Conservation (phyloP, 2,113 vertebrate species). For the Antennarius striatus region DNA sequence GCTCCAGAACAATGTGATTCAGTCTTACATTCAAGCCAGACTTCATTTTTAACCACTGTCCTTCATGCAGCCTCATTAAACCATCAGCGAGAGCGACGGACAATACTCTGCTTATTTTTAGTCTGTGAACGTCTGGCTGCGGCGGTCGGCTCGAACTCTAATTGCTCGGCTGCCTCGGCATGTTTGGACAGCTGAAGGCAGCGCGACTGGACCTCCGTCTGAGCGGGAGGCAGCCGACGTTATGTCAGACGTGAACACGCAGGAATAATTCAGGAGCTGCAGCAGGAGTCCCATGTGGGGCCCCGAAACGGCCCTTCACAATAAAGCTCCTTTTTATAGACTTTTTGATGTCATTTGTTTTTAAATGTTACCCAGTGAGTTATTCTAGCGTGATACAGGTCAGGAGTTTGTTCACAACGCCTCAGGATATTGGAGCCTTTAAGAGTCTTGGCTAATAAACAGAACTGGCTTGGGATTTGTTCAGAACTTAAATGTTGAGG, state of each 20-base stretch:
- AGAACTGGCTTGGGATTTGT: no score
- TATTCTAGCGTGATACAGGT: no score
- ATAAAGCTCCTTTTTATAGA: no score
- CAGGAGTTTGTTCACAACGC: no score
- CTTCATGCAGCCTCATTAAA: constrained; percentile 12
- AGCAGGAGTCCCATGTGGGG: not conserved
- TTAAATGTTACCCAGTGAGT: no score
- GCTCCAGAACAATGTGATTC: no score
- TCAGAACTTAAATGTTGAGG: no score
- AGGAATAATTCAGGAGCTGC: not conserved
- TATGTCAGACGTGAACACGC: not conserved
- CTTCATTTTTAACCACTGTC: not conserved
- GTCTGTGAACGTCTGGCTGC: not conserved
- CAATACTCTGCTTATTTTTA: constrained; percentile 9
- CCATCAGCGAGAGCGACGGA: constrained; percentile 1
- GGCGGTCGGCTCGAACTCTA: not conserved
- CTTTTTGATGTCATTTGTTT: no score
- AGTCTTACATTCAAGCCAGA: not conserved
- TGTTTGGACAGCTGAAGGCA: constrained; percentile 27
- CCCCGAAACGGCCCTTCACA: not conserved
- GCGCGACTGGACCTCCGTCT: not conserved
- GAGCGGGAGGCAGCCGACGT: not conserved
- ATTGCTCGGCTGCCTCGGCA: not conserved
- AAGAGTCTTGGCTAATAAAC: no score
- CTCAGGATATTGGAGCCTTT: no score